phyloP scores from a whole-genome alignment of 2,113 vertebrate genomes.

The Verasper variegatus region DNA sequence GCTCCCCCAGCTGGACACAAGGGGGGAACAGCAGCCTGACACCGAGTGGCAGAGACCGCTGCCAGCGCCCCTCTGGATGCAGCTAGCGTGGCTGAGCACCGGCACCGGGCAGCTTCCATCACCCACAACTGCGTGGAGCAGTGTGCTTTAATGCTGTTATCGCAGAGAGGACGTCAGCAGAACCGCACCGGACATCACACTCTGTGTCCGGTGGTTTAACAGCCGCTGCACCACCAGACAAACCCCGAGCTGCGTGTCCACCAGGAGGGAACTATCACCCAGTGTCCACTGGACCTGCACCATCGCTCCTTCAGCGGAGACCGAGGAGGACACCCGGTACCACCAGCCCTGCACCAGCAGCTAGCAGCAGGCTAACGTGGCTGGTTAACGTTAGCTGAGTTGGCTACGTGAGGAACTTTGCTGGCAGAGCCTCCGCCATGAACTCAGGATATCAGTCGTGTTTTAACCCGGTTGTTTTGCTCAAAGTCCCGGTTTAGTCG shows the following conservation, averaged over 20 bases:
- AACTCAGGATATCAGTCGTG: neutral
- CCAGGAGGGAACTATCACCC: constrained; percentile 27
- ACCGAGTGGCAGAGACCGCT: neutral
- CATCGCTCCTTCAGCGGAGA: neutral
- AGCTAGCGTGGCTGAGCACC: neutral
- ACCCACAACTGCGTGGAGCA: neutral
- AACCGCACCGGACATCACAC: too few species aligned
- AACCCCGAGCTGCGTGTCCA: neutral
- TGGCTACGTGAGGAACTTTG: constrained; percentile 48
- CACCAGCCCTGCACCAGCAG: too few species aligned
- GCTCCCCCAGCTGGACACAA: constrained; percentile 20
- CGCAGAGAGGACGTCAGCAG: too few species aligned
- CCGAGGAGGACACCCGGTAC: neutral
- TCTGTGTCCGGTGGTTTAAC: neutral
- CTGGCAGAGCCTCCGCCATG: neutral
- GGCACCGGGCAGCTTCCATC: neutral
- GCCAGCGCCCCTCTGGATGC: neutral
- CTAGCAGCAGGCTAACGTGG: neutral
- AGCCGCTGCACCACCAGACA: constrained; percentile 5
- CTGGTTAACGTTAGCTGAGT: constrained; percentile 11
- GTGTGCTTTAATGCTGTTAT: neutral
- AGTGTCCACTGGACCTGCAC: neutral
- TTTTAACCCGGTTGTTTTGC: neutral
- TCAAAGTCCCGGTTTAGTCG: neutral
- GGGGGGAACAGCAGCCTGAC: constrained; percentile 27